These are phyloP conservation scores for Denticeps clupeoides DNA, from an alignment of 2,797 vertebrate genomes.

Conservation along the genomic window DNA sequence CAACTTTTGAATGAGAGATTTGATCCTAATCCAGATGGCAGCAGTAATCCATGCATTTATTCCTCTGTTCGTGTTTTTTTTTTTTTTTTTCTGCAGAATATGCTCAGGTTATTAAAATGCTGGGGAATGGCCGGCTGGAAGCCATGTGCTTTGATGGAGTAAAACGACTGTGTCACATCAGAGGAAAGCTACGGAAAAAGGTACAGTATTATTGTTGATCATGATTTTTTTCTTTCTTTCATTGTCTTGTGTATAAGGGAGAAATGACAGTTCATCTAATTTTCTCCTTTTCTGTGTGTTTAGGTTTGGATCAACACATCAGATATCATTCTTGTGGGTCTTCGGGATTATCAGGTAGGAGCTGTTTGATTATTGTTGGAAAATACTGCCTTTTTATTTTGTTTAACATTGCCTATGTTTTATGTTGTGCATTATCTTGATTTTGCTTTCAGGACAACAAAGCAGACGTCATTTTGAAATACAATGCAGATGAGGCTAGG, in stretches of 20 bases:
- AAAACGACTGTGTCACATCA: slow-evolving; percentile 96
- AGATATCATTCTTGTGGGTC: slow-evolving; percentile 94
- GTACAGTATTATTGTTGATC: too few relatives aligned
- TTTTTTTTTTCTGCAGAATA: slow-evolving; percentile 67
- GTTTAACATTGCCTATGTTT: too few relatives aligned
- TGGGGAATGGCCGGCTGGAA: slow-evolving; percentile 94
- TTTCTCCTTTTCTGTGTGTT: background rate
- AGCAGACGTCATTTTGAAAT: slow-evolving; percentile 97
- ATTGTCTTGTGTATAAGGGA: too few relatives aligned
- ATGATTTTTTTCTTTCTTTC: background rate
- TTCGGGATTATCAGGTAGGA: slow-evolving; percentile 96
- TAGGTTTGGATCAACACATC: slow-evolving; percentile 99
- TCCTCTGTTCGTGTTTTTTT: too few relatives aligned
- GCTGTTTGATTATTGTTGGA: too few relatives aligned
- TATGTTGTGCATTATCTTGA: too few relatives aligned
- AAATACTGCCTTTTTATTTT: too few relatives aligned
- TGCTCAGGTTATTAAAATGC: slow-evolving; percentile 97
- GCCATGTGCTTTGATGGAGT: slow-evolving; percentile 97
- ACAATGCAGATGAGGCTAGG: slow-evolving; percentile 96
- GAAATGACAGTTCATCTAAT: too few relatives aligned
- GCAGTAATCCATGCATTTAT: too few relatives aligned
- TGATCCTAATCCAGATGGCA: too few relatives aligned
- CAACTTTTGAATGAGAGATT: too few relatives aligned
- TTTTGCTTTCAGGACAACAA: slow-evolving; percentile 79
- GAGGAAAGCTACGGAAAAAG: slow-evolving; percentile 99